Percentiles rank a stretch among this genome's conserved stretches.
Conservation (phyloP, 2,797 vertebrate genomes). For the Menidia menidia region DNA sequence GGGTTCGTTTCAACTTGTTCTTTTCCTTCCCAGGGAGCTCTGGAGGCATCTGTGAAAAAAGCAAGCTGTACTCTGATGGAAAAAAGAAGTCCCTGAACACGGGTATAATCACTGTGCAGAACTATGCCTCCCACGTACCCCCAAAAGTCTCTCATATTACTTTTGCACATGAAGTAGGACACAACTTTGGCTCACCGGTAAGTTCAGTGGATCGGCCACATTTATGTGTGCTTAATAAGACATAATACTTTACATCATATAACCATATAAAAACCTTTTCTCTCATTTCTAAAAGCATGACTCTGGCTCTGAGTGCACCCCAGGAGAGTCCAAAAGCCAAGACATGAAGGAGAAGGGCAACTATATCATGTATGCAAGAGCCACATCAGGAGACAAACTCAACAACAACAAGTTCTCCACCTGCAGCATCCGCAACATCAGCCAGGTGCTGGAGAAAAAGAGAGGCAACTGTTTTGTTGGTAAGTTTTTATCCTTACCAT, state of each 20-base stretch:
- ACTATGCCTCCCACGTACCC: conserved; percentile 98
- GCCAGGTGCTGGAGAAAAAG: conserved; percentile 98
- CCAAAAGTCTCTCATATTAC: conserved; percentile 99
- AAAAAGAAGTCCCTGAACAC: conserved; percentile 99
- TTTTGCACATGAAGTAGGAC: conserved; percentile 98
- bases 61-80: conserved; percentile 96
- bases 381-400: conserved; percentile 97
- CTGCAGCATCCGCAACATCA: conserved; percentile 98
- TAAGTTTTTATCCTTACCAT: conserved; percentile 72
- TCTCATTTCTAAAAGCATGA: conserved; percentile 87
- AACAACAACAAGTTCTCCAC: conserved; percentile 99
- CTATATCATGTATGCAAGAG: conserved; percentile 99
- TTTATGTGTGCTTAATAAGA: conserved; percentile 14
- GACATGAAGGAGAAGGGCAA: conserved; percentile 98
- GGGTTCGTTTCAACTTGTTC: conserved; percentile 16
- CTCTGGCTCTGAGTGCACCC: conserved; percentile 97
- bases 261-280: conserved; percentile 18
- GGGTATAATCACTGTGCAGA: conserved; percentile 98
- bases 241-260: conserved; percentile 16
- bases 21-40: conserved; percentile 89
- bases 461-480: conserved; percentile 96
- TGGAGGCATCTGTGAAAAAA: conserved; percentile 99
- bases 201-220: conserved; percentile 72
- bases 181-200: conserved; percentile 99
- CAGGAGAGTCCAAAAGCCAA: conserved; percentile 95